A percentile compares a stretch with the other conserved stretches of the same genome.
Evolutionary conservation across 2,113 vertebrate genomes (phyloP).

Genomic region (Tragelaphus strepsiceros): DNA sequence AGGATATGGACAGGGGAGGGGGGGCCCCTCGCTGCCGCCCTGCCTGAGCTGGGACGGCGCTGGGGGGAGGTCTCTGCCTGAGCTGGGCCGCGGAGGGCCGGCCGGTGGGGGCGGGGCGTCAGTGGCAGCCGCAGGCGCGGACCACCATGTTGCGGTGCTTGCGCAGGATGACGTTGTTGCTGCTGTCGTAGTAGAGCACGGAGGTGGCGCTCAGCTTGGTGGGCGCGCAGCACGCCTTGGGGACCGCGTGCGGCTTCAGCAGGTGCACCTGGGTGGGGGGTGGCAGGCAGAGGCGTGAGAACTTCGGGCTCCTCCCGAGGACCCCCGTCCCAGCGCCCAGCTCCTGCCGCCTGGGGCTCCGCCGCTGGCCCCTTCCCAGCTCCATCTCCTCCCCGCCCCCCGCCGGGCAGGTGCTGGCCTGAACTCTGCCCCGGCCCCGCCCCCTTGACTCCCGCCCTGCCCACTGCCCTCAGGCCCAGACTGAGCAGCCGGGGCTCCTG

Average conservation of each 20-base stretch:
- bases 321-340: neutral
- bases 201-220: slow-evolving; percentile 95
- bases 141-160: slow-evolving; percentile 98
- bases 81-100: neutral
- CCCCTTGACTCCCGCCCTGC: neutral
- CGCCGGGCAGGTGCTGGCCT: neutral
- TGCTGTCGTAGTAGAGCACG: slow-evolving; percentile 93
- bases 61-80: neutral
- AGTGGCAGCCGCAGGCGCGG: slow-evolving; percentile 95
- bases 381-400: neutral
- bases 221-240: slow-evolving; percentile 94
- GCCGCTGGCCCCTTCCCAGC: too few species aligned
- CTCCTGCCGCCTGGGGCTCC: neutral
- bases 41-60: neutral
- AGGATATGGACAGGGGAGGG: neutral
- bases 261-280: slow-evolving; percentile 85
- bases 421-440: neutral
- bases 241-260: slow-evolving; percentile 91
- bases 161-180: slow-evolving; percentile 97
- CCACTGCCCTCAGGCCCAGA: neutral
- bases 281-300: neutral
- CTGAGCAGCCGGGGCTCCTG: neutral
- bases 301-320: neutral
- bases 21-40: neutral
- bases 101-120: neutral